Evolutionary conservation across 2,888 invertebrate species (phyloP).

Genomic region (Cosmorhoe ocellata): DNA sequence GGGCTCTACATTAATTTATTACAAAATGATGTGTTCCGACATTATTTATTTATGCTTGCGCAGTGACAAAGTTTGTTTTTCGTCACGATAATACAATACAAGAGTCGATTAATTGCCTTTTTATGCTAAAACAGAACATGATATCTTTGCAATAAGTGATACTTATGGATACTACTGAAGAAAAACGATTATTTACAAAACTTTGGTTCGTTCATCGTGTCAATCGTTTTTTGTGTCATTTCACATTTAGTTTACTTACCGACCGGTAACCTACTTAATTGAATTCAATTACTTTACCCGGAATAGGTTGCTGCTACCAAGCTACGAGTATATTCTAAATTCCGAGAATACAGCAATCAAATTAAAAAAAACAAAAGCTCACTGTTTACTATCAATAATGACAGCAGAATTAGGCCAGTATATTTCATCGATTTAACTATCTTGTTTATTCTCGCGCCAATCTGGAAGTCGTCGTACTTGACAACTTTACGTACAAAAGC

Average conservation of each 20-base stretch:
- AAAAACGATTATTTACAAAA: background rate
- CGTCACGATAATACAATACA: conserved; percentile 33
- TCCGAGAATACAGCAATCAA: too few relatives aligned
- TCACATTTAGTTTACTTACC: too few relatives aligned
- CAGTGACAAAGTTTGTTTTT: conserved; percentile 31
- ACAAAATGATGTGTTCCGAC: conserved; percentile 37
- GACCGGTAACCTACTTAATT: background rate
- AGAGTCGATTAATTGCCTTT: conserved; percentile 31
- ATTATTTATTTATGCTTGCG: conserved; percentile 41
- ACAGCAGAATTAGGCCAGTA: conserved; percentile 43
- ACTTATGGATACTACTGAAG: conserved; percentile 1
- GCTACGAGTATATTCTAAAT: too few relatives aligned
- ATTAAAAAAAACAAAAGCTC: too few relatives aligned
- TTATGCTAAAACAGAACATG: conserved; percentile 30
- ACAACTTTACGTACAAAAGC: conserved; percentile 53
- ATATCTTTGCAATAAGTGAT: conserved; percentile 22
- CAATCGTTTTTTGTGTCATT: too few relatives aligned
- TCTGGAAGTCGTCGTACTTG: conserved; percentile 56
- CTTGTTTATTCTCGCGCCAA: conserved; percentile 42
- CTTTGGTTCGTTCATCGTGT: too few relatives aligned
- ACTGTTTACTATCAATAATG: conserved; percentile 20
- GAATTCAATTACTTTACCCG: too few relatives aligned
- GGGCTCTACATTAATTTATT: conserved; percentile 40
- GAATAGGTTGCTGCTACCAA: too few relatives aligned
- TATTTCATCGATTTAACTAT: conserved; percentile 43